Conservation (phyloP, 1,140 invertebrate genomes). For the Brachionus koreanus region DNA sequence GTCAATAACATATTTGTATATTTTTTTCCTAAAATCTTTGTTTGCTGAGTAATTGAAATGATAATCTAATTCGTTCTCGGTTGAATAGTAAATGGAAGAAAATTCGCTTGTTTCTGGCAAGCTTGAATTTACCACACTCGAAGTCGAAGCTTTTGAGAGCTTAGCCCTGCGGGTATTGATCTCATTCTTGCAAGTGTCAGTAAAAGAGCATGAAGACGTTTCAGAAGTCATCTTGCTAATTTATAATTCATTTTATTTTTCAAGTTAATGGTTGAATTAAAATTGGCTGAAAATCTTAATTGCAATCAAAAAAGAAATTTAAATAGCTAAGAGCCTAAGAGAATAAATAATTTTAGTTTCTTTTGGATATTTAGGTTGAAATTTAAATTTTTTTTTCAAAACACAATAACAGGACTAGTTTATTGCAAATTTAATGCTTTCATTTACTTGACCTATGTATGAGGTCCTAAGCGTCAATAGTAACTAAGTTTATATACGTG, state of each 20-base stretch:
- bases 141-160: not conserved
- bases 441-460: slow-evolving; percentile 31
- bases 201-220: not conserved
- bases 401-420: not conserved
- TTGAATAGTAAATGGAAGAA: not conserved
- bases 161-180: not conserved
- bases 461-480: slow-evolving; percentile 7
- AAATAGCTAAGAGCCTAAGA: not conserved
- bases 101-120: slow-evolving; percentile 8
- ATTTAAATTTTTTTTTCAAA: slow-evolving; percentile 30
- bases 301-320: not conserved
- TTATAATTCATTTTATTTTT: not conserved
- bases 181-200: not conserved
- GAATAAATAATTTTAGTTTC: not conserved
- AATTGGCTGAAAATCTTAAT: not conserved
- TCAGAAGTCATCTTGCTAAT: not conserved
- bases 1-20: slow-evolving; percentile 23
- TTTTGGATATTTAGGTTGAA: slow-evolving; percentile 27
- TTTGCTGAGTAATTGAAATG: too few species aligned
- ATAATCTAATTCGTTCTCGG: not conserved
- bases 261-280: not conserved
- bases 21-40: slow-evolving; percentile 4
- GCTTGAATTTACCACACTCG: not conserved
- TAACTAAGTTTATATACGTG: slow-evolving; percentile 25
- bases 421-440: not conserved